Base-by-base conservation (phyloP, 2,888 invertebrate species). In the Unio delphinus region DNA sequence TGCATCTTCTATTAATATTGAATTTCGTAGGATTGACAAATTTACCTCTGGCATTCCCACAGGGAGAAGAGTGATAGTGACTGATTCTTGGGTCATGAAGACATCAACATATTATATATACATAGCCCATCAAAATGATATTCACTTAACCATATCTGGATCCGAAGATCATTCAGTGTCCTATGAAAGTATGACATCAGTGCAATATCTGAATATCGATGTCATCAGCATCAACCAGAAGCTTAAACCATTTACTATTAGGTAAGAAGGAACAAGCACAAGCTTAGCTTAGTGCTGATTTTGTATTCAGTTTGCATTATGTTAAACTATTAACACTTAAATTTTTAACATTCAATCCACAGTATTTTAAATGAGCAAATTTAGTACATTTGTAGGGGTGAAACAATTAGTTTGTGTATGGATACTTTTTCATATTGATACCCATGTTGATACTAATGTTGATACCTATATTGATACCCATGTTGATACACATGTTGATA, bases 11-110 rank as follows among this genome's bases (percentile, higher is more conserved):
- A 93, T 96, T 61, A 94, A 95, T 88, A 90, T 90, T 65, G 95
- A 95, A 89, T 95, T 93, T 89, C 91, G 93, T 88, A 92, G 94
- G 56, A 78, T 89, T 55, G 90, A 91, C 72, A 90, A 91, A 74
- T 90, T 91, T 70, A 84, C 87, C 1, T 86, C 89, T 20, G 89
- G 89, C 58, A 57, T 69, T n/a, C 74, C 80, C n/a, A 82, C 75
- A 26, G 87, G 89, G 8, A 74, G 86, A 18, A 79, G 89, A 56
- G 79, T 90, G 5, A 84, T 88, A 68, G 90, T 90, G 56, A 97
- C 96, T 0, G 94, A 95, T 86, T 95, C 94, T 73, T 97, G 96
- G 96, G 93, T 97, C 34, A 92, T 97, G 64, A 95, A 96, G 90
- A 93, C 95, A 0, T 92, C 94, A 0, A 93, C 95, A 59, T 95